These are phyloP conservation scores for Leucophenga varia DNA, from an alignment of 1,140 invertebrate species.

Conservation along the genomic window DNA sequence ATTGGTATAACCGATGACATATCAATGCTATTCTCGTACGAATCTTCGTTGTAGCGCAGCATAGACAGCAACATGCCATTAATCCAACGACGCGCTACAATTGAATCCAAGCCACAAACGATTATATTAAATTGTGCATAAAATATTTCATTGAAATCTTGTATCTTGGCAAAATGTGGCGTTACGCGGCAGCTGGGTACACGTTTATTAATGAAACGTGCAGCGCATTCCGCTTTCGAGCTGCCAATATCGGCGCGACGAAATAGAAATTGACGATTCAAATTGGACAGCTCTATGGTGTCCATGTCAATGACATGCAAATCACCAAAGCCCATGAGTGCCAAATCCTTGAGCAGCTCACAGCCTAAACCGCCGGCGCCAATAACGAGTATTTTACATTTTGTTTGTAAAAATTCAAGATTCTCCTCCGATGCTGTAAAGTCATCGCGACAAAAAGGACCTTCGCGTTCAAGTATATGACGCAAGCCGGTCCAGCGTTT, in stretches of 20 bases:
- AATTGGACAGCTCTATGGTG: constrained; percentile 93
- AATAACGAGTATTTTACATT: constrained; percentile 82
- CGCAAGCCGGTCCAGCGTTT: constrained; percentile 75
- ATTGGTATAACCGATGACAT: constrained; percentile 82
- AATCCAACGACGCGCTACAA: constrained; percentile 92
- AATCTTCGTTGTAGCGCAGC: constrained; percentile 74
- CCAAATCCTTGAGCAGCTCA: constrained; percentile 91
- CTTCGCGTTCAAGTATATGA: constrained; percentile 82
- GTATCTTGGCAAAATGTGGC: constrained; percentile 89
- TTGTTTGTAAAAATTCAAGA: constrained; percentile 77
- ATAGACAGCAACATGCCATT: constrained; percentile 92
- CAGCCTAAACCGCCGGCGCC: constrained; percentile 93
- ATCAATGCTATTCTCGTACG: constrained; percentile 75
- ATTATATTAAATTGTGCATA: constrained; percentile 92
- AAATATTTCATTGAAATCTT: constrained; percentile 88
- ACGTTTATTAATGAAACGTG: constrained; percentile 85
- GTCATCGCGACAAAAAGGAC: constrained; percentile 87
- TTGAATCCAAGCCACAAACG: constrained; percentile 94
- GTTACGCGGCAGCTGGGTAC: constrained; percentile 85
- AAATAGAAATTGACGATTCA: constrained; percentile 95
- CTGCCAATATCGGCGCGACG: constrained; percentile 86
- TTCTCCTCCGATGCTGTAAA: constrained; percentile 84
- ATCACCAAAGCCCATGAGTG: constrained; percentile 87
- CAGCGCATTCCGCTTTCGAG: constrained; percentile 91
- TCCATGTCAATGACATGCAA: constrained; percentile 98